phyloP scores from a whole-genome alignment of 2,113 vertebrate genomes.

The Cephalopterus ornatus region DNA sequence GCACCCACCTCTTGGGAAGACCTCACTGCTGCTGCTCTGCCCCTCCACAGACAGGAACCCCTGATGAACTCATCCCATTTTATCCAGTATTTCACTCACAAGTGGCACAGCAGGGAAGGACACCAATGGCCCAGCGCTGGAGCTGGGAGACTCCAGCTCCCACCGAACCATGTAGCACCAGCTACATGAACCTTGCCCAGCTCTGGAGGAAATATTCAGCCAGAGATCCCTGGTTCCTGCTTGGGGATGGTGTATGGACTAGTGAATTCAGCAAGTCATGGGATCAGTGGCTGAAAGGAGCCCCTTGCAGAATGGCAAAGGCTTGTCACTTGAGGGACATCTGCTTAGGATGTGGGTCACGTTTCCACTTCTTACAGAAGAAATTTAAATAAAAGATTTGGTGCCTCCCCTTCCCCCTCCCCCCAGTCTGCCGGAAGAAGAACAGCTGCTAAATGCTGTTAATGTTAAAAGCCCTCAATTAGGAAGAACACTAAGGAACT shows the following conservation, averaged over 20 bases:
- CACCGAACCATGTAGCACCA: rapidly evolving
- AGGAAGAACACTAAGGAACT: not conserved
- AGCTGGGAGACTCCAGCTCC: not conserved
- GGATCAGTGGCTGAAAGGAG: not conserved
- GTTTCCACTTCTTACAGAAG: not conserved
- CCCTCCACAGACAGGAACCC: not conserved
- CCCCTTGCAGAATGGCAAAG: not conserved
- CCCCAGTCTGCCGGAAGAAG: not conserved
- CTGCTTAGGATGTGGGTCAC: not conserved
- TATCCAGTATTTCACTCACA: not conserved
- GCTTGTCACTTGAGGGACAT: not conserved
- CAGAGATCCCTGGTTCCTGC: not conserved
- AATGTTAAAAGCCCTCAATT: slow-evolving; percentile 39
- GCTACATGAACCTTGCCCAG: not conserved
- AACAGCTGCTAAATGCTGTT: slow-evolving; percentile 31
- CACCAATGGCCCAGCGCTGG: not conserved
- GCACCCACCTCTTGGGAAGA: not conserved
- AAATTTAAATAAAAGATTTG: slow-evolving; percentile 8
- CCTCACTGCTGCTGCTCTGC: not conserved
- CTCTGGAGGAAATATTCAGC: not conserved
- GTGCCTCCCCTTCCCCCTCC: not conserved
- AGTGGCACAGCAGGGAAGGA: not conserved
- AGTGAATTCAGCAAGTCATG: not conserved
- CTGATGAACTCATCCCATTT: not conserved
- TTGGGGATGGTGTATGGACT: not conserved